Base-by-base conservation (phyloP, 2,113 vertebrate genomes). In the Sardina pilchardus region DNA sequence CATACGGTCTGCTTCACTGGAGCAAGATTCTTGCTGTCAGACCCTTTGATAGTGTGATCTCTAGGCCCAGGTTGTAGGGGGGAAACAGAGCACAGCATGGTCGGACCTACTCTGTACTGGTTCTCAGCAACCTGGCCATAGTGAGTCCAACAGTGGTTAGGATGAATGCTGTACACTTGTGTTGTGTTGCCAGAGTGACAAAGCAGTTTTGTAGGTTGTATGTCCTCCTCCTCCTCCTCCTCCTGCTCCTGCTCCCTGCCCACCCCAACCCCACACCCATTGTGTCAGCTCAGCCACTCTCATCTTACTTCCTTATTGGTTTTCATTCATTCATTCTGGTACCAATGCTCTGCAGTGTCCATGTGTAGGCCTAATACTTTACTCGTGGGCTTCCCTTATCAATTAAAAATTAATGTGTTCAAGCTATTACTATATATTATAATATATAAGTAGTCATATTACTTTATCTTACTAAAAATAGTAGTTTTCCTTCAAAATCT, bases 171-270 rank as follows among this genome's bases (percentile, higher is more conserved):
- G 71, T 78, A 34, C 16, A 78, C 63, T 81, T 82, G 17, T 19
- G 90, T 89, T 92, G 90, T 92, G 86, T 90, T 91, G 50, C 90
- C 85, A 90, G 89, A 88, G 92, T 94, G 93, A 95, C 93, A 92
- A 93, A 93, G 93, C 94, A 92, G 93, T 94, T 92, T 83, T 90
- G 84, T 93, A 89, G 91, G 94, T 94, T 94, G 84, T 88, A 90
- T 89, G 86, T 91, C 89, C 90, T 86, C 56, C 85, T 91, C 48
- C 81, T 71, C 44, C 83, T 83, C 26, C 39, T 24, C 34, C 83
- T 84, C n/a, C 39, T 42, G 82, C 81, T 84, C 85, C 89, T 84
- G 67, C 30, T 87, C 80, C 59, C 81, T 83, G 48, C 59, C 53
- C 82, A 59, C 83, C 71, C 80, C 6, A 82, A 81, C 86, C 75